Percentiles rank a stretch among this genome's conserved stretches.
phyloP scores from a whole-genome alignment of 2,113 vertebrate species.

The Rousettus leschenaultii region DNA sequence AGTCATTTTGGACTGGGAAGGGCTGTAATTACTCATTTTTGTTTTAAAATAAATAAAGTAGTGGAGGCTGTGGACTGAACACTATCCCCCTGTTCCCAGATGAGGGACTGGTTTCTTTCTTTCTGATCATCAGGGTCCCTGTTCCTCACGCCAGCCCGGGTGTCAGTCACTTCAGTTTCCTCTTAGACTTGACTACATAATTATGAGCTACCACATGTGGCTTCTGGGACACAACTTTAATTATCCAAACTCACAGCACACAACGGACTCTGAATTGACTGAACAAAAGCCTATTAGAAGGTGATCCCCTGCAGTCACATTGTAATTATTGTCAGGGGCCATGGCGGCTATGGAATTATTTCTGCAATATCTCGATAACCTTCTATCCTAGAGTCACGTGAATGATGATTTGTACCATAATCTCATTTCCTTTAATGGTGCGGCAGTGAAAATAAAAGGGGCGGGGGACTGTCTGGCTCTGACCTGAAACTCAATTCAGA shows the following conservation, averaged over 20 bases:
- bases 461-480: background rate
- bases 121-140: background rate
- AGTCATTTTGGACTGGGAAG: constrained; percentile 20
- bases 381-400: constrained; percentile 2
- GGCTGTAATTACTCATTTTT: constrained; percentile 69
- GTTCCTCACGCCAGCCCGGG: background rate
- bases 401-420: constrained; percentile 54
- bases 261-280: constrained; percentile 47
- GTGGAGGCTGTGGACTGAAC: constrained; percentile 6
- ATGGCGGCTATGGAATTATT: constrained; percentile 41
- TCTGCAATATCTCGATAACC: constrained; percentile 42
- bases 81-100: background rate
- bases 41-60: constrained; percentile 66
- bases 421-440: constrained; percentile 48
- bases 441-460: constrained; percentile 40
- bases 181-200: constrained; percentile 12
- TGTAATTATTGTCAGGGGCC: constrained; percentile 58
- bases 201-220: constrained; percentile 59
- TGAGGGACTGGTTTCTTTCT: constrained; percentile 53
- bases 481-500: background rate
- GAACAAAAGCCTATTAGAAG: constrained; percentile 75
- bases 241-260: constrained; percentile 68
- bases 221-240: constrained; percentile 64
- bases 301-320: constrained; percentile 59
- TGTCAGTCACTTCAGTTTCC: constrained; percentile 37